Conservation (phyloP, 1,140 invertebrate species). For the Heliconius congener region DNA sequence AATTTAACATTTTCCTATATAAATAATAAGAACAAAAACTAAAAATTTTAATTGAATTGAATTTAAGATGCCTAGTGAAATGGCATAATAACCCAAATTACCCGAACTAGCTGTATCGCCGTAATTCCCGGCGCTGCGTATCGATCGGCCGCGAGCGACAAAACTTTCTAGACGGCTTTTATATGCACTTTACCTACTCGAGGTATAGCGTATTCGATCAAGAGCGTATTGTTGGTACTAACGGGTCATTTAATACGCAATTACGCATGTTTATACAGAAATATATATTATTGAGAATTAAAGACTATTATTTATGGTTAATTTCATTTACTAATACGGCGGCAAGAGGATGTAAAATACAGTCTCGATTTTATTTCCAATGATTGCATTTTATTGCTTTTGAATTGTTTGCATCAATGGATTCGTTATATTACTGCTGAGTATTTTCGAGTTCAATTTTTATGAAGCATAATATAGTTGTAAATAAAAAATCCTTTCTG, state of each 20-base stretch:
- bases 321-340: constrained; percentile 14
- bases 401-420: neutral
- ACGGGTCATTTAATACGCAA: constrained; percentile 50
- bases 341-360: neutral
- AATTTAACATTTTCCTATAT: neutral
- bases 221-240: constrained; percentile 51
- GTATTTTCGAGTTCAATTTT: neutral
- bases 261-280: constrained; percentile 27
- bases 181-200: constrained; percentile 75
- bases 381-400: neutral
- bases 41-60: neutral
- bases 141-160: constrained; percentile 76
- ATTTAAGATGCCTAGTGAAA: constrained; percentile 35
- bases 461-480: no score
- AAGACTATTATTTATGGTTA: neutral
- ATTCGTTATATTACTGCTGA: neutral
- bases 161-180: constrained; percentile 83
- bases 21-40: neutral
- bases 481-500: no score
- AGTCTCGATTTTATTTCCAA: neutral
- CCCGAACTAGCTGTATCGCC: constrained; percentile 66
- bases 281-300: neutral
- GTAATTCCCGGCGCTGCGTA: constrained; percentile 64
- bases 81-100: constrained; percentile 79
- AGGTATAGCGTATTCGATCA: constrained; percentile 61